Conservation (phyloP, 2,113 vertebrate species). For the Ellobius talpinus region DNA sequence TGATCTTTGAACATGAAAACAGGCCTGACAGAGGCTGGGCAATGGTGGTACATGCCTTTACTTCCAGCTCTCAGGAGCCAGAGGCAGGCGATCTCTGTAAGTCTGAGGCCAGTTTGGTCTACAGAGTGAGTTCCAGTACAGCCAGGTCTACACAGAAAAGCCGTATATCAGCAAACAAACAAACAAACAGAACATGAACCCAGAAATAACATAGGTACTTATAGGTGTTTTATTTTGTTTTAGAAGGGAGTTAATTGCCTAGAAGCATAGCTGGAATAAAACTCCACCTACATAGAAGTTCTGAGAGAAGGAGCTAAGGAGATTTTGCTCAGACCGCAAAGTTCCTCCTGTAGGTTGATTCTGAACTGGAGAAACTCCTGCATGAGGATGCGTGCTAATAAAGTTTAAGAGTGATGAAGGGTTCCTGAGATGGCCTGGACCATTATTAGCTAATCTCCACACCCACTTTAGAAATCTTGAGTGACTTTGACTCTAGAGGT, state of each 20-base stretch:
- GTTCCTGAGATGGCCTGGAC: background rate
- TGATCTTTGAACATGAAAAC: background rate
- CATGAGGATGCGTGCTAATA: background rate
- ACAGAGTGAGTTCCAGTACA: too few relatives aligned
- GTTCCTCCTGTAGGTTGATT: background rate
- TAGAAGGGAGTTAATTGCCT: background rate
- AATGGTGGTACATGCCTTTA: too few relatives aligned
- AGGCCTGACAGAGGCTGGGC: too few relatives aligned
- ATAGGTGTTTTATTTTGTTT: background rate
- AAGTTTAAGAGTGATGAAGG: background rate
- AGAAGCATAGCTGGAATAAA: background rate
- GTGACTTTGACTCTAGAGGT: background rate
- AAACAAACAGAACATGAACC: background rate
- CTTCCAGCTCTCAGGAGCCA: too few relatives aligned
- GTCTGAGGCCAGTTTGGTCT: too few relatives aligned
- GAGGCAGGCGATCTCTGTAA: too few relatives aligned
- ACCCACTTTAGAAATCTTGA: background rate
- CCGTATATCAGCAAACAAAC: too few relatives aligned
- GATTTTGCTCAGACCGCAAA: background rate
- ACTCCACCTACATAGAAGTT: too few relatives aligned
- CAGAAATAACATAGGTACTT: background rate
- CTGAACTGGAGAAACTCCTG: too few relatives aligned
- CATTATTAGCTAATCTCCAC: background rate
- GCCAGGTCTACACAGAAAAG: too few relatives aligned
- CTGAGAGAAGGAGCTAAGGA: background rate